Evolutionary conservation across 2,888 invertebrate species (phyloP).

Genomic region (Phragmatobia fuliginosa): DNA sequence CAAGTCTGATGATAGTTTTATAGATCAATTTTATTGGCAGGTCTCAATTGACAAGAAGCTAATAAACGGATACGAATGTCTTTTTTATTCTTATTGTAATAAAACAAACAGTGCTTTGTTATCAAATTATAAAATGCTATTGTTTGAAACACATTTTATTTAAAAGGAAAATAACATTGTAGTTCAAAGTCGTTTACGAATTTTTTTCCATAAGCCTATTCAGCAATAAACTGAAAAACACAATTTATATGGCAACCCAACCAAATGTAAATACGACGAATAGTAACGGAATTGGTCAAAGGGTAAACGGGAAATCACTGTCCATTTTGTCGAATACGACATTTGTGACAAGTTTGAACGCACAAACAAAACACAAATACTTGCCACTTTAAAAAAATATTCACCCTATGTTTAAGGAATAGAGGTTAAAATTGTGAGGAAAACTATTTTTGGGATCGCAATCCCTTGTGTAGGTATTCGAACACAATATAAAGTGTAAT

Average conservation of each 20-base stretch:
- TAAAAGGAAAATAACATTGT: conserved; percentile 1
- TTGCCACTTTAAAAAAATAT: conserved; percentile 23
- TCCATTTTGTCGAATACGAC: conserved; percentile 67
- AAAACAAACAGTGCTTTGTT: neutral
- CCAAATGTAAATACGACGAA: conserved; percentile 67
- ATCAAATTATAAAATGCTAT: neutral
- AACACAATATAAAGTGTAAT: conserved; percentile 84
- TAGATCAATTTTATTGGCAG: too few relatives aligned
- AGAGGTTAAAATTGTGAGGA: conserved; percentile 44
- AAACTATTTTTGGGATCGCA: conserved; percentile 48
- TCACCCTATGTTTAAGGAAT: conserved; percentile 29
- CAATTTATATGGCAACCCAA: conserved; percentile 57
- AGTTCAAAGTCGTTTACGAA: conserved; percentile 6
- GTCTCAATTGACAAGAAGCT: too few relatives aligned
- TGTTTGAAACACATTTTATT: neutral
- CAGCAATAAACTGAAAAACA: conserved; percentile 61
- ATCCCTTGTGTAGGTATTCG: conserved; percentile 64
- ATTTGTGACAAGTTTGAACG: conserved; percentile 62
- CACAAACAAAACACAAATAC: conserved; percentile 30
- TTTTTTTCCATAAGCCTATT: conserved; percentile 28
- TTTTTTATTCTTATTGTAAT: too few relatives aligned
- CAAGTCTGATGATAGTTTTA: too few relatives aligned
- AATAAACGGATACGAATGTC: too few relatives aligned
- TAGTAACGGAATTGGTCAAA: conserved; percentile 71
- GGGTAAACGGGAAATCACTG: conserved; percentile 72